Evolutionary conservation across 2,113 vertebrate species (phyloP), one percentile per base, ranked within the genome.

Genomic region (Paracanthobrama guichenoti): DNA sequence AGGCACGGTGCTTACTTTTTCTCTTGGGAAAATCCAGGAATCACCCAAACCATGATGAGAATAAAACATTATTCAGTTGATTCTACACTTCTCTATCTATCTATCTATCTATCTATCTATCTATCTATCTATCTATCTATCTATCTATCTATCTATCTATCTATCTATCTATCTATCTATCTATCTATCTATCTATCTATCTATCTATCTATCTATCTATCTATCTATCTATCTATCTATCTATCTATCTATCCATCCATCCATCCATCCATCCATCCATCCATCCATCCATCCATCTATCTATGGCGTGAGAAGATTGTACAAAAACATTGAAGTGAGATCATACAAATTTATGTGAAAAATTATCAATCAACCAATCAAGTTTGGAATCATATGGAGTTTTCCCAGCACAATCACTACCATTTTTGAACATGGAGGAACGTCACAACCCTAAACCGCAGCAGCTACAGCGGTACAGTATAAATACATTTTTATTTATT

Each of bases 21-120:
- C 87, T 89, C 90, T 83, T 90, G 90, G 90, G 90, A 93, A 93
- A 89, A 60, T 90, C 55, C 64, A 31, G 53, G 75, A 78, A n/a
- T 59, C 75, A 59, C 55, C 28, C 12, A 39, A 59, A 55, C 53
- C 53, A 18, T 55, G 28, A 35, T 66, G 26, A 71, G 53, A 13
- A 81, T 18, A 39, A 35, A 31, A 50, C 48, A 35, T 18, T 18
- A 18, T 55, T 3, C 53, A 7, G 6, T 9, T 55, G 53, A 55
- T 55, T 55, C 50, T 55, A 55, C 50, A 55, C 50, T 55, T 55
- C 50, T 55, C 35, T 0, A 11, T 44, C 13, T 48, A 16, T 53
- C 46, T 1, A 18, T 35, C 72, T 10, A 46, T 50, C 24, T 1
- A 55, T 55, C 18, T 3, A 46, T 72, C 42, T 3, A 46, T 42